Conservation (phyloP, 2,113 vertebrate genomes). For the Melospiza georgiana region DNA sequence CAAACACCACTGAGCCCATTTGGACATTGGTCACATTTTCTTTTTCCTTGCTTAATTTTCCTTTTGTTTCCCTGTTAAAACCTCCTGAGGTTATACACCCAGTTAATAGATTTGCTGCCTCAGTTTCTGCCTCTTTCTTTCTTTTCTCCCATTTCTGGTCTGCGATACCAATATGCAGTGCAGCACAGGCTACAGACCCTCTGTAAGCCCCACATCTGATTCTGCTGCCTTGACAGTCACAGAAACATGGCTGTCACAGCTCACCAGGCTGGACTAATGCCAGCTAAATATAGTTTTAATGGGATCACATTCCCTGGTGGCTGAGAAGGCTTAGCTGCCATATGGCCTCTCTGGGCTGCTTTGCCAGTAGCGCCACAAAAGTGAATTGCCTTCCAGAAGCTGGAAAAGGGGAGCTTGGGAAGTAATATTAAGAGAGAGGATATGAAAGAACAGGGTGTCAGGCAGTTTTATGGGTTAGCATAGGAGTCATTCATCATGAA, state of each 20-base stretch:
- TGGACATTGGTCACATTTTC: neutral
- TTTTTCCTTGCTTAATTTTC: neutral
- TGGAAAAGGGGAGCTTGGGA: neutral
- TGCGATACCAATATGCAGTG: neutral
- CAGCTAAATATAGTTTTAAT: slow-evolving; percentile 52
- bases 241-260: neutral
- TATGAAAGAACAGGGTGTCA: neutral
- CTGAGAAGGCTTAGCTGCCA: slow-evolving; percentile 29
- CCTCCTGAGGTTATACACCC: neutral
- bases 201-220: neutral
- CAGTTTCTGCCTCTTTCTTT: neutral
- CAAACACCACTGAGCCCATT: neutral
- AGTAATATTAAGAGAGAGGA: neutral
- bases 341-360: slow-evolving; percentile 24
- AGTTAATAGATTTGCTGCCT: neutral
- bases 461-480: neutral
- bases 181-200: neutral
- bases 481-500: neutral
- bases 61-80: neutral
- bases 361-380: neutral
- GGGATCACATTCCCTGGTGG: slow-evolving; percentile 5
- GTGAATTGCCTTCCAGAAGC: neutral
- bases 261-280: slow-evolving; percentile 2
- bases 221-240: neutral
- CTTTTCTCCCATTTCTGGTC: neutral